phyloP scores from a whole-genome alignment of 2,888 invertebrate genomes.

The Megalurothrips usitatus region DNA sequence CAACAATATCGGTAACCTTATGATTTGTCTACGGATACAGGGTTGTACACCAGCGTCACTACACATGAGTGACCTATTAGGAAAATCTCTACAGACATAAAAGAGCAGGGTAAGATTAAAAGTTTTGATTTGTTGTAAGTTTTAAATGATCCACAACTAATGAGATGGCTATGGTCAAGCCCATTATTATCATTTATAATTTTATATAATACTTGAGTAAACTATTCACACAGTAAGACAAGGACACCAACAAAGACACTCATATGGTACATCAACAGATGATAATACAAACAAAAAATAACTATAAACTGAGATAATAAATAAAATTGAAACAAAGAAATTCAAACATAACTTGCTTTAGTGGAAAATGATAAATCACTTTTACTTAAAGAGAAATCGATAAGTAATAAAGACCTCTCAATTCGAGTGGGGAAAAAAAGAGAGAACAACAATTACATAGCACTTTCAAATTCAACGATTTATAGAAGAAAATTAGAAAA shows the following conservation, averaged over 20 bases:
- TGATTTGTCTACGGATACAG: not conserved
- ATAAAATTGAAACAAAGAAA: conserved; percentile 17
- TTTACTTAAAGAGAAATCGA: conserved; percentile 1
- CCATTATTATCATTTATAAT: not conserved
- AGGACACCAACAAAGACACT: not conserved
- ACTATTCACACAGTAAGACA: conserved; percentile 4
- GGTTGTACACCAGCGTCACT: not conserved
- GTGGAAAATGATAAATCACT: conserved; percentile 6
- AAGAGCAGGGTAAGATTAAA: not conserved
- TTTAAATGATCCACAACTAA: not conserved
- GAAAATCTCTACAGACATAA: not conserved
- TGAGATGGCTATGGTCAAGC: not conserved
- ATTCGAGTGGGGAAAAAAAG: not conserved
- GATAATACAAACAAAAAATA: conserved; percentile 21
- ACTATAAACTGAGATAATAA: conserved; percentile 12
- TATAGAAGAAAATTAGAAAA: conserved; percentile 17
- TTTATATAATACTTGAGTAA: conserved; percentile 20
- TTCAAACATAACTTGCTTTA: conserved; percentile 2
- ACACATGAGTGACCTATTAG: not conserved
- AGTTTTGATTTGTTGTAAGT: not conserved
- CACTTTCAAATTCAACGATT: conserved; percentile 21
- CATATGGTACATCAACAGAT: conserved; percentile 8
- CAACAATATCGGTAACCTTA: not conserved
- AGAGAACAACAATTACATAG: not conserved
- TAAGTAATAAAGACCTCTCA: conserved; percentile 19